phyloP scores from a whole-genome alignment of 2,888 invertebrate species.

The Cancer borealis region DNA sequence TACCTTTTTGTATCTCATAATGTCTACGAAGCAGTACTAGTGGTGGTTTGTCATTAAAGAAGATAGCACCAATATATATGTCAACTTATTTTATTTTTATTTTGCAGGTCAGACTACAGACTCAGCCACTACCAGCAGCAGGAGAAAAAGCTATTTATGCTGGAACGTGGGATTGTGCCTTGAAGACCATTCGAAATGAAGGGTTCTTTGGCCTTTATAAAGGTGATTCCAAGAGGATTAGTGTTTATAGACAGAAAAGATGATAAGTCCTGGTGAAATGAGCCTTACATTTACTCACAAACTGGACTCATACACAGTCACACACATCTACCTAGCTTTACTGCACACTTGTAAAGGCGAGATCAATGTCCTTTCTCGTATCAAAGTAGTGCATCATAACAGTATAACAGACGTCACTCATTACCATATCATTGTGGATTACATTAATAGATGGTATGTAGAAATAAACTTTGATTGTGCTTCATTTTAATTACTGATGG shows the following conservation, averaged over 20 bases:
- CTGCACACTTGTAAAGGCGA: no score
- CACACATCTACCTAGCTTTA: neutral
- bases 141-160: conserved; percentile 89
- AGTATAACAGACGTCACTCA: no score
- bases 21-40: neutral
- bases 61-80: neutral
- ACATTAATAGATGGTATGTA: no score
- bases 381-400: no score
- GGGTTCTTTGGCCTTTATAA: conserved; percentile 86
- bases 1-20: no score
- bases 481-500: no score
- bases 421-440: no score
- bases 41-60: neutral
- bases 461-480: no score
- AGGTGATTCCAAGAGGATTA: conserved; percentile 62
- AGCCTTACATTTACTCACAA: neutral
- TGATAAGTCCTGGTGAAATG: neutral
- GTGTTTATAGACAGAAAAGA: neutral
- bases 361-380: no score
- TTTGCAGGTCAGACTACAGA: conserved; percentile 93
- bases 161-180: conserved; percentile 96
- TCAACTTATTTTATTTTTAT: neutral
- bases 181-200: conserved; percentile 92
- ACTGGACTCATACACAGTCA: neutral
- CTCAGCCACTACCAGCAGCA: conserved; percentile 89